Percentiles rank a stretch among this genome's conserved stretches.
Evolutionary conservation across 2,888 invertebrate species (phyloP).

Genomic region (Eledona agricola): DNA sequence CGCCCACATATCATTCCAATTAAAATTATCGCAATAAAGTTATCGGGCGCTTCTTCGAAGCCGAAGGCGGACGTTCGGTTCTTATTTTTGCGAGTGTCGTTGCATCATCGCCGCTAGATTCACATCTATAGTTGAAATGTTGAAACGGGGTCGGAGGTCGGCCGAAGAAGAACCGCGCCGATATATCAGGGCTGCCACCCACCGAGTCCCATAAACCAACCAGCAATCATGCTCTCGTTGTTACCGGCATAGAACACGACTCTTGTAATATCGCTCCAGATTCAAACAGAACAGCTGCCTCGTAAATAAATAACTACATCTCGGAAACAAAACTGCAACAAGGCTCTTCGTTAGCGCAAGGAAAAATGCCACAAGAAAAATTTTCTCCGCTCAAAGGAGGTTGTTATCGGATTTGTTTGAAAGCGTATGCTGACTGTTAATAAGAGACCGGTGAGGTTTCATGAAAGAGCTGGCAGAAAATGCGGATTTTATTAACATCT

Average conservation of each 20-base stretch:
- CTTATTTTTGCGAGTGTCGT: neutral
- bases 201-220: slow-evolving; percentile 52
- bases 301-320: slow-evolving; percentile 50
- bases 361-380: no score
- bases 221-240: slow-evolving; percentile 52
- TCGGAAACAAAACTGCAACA: slow-evolving; percentile 49
- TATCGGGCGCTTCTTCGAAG: no score
- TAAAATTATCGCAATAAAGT: slow-evolving; percentile 1
- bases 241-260: slow-evolving; percentile 51
- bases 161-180: slow-evolving; percentile 44
- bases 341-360: slow-evolving; percentile 43
- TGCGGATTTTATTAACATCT: no score
- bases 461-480: no score
- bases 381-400: no score
- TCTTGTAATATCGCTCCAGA: slow-evolving; percentile 51
- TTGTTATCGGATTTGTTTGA: no score
- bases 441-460: no score
- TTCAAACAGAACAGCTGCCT: slow-evolving; percentile 45
- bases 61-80: no score
- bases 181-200: slow-evolving; percentile 50
- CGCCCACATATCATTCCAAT: neutral
- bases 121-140: slow-evolving; percentile 17
- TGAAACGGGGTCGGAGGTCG: slow-evolving; percentile 39
- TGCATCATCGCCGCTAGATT: slow-evolving; percentile 6
- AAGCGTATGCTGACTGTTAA: no score